Percentiles rank a stretch among this genome's conserved stretches.
Evolutionary conservation across 1,140 invertebrate species (phyloP).

Genomic region (Drosophila suzukii): DNA sequence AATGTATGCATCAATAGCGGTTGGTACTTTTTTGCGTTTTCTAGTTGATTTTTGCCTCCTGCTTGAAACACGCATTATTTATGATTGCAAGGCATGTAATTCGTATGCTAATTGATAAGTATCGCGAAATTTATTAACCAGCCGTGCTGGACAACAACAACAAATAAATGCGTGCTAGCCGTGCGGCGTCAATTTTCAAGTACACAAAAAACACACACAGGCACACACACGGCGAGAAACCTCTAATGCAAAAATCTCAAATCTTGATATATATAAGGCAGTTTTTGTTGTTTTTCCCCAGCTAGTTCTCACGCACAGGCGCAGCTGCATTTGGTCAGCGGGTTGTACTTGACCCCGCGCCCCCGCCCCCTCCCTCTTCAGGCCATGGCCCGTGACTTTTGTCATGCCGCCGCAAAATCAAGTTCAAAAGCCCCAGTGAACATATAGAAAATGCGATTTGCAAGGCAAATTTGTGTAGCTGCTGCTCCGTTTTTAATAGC

Average conservation of each 20-base stretch:
- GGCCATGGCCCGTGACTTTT: conserved; percentile 62
- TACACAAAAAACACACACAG: conserved; percentile 38
- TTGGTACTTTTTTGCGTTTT: conserved; percentile 21
- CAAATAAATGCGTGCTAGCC: conserved; percentile 75
- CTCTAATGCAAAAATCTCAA: conserved; percentile 75
- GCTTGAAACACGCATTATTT: conserved; percentile 74
- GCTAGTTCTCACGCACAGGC: conserved; percentile 75
- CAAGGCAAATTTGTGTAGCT: conserved; percentile 69
- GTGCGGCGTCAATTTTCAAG: conserved; percentile 79
- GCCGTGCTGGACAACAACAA: conserved; percentile 55
- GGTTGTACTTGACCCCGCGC: conserved; percentile 56
- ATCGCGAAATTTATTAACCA: conserved; percentile 83
- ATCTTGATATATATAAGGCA: conserved; percentile 82
- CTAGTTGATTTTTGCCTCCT: conserved; percentile 49
- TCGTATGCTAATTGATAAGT: conserved; percentile 84
- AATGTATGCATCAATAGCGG: conserved; percentile 68
- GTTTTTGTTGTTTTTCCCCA: conserved; percentile 23
- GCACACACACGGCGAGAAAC: neutral
- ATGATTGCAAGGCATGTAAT: conserved; percentile 84
- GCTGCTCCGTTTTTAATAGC: conserved; percentile 65
- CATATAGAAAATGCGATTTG: conserved; percentile 59
- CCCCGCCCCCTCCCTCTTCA: conserved; percentile 41
- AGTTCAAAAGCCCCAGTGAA: conserved; percentile 61
- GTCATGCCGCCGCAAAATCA: conserved; percentile 75
- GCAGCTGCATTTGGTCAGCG: conserved; percentile 75